Conservation (phyloP, 1,140 invertebrate genomes). For the Heliothis virescens region DNA sequence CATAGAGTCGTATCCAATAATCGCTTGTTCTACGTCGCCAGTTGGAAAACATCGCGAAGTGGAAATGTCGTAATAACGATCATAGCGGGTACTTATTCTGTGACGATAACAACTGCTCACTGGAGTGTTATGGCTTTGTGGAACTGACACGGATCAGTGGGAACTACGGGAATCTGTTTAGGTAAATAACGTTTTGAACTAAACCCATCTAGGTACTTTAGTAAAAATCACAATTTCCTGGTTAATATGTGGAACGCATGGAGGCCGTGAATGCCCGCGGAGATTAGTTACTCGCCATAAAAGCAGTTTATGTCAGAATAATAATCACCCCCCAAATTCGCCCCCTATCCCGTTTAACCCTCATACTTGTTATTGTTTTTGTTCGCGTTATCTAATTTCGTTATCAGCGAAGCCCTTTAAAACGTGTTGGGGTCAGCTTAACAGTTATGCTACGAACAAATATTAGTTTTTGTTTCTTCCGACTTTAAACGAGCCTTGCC, state of each 20-base stretch:
- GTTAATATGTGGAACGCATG: neutral
- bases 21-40: neutral
- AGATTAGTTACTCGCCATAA: constrained; percentile 25
- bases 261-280: neutral
- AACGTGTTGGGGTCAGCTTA: neutral
- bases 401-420: neutral
- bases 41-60: neutral
- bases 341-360: constrained; percentile 3
- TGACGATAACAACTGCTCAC: neutral
- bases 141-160: neutral
- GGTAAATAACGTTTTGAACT: too few species aligned
- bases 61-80: constrained; percentile 3
- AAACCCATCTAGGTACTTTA: too few species aligned
- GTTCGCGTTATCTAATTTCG: constrained; percentile 20
- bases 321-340: neutral
- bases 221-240: too few species aligned
- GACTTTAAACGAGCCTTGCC: neutral
- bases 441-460: neutral
- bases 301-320: constrained; percentile 25
- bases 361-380: constrained; percentile 29
- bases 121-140: neutral
- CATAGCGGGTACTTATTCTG: neutral
- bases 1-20: neutral
- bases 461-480: neutral
- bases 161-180: too few species aligned